Base-by-base conservation (phyloP, 2,797 vertebrate genomes). In the Setipinna tenuifilis region DNA sequence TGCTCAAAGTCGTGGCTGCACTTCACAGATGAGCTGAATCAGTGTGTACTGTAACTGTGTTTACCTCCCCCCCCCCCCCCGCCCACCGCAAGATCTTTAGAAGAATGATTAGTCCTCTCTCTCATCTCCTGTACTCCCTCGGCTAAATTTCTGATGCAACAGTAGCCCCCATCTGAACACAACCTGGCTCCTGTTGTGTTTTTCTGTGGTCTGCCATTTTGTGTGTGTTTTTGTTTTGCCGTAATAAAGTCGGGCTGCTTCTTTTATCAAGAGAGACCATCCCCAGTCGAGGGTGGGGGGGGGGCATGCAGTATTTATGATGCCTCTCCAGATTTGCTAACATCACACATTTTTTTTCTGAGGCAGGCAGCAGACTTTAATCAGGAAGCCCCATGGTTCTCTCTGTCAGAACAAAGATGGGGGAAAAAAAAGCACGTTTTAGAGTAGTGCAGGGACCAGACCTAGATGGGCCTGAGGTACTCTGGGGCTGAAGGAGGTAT, bases 121-220 rank as follows among this genome's bases (percentile, higher is more conserved):
- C 68, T 75, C 31, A 41, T 75, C 31, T 75, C 3, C 7, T 35
- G 31, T 41, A 78, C 44, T 78, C 71, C 71, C 35, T 78, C 41
- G 71, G 31, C 71, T 78, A 78, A 41, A 78, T 78, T 44, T 78
- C 44, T 78, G 71, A 78, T 78, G 41, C 17, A 16, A 44, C 31
- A 21, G 71, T 35, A 14, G 16, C 71, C 31, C 35, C 71, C 14
- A 19, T 78, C 35, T 35, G 41, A 78, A n/a, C n/a, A n/a, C n/a
- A n/a, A 31, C 71, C 31, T 78, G 16, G 28, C 31, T 78, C 14
- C 71, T 78, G 28, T 21, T 14, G 50, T 54, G 7, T 78, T 75
- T 78, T 41, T 44, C 71, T 78, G 71, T 78, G 71, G 71, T 78
- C 35, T 78, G 71, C 21, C 71, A 78, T 21, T 78, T 78, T 78